Base-by-base conservation (phyloP, 2,797 vertebrate genomes). In the Danio jaintianensis region DNA sequence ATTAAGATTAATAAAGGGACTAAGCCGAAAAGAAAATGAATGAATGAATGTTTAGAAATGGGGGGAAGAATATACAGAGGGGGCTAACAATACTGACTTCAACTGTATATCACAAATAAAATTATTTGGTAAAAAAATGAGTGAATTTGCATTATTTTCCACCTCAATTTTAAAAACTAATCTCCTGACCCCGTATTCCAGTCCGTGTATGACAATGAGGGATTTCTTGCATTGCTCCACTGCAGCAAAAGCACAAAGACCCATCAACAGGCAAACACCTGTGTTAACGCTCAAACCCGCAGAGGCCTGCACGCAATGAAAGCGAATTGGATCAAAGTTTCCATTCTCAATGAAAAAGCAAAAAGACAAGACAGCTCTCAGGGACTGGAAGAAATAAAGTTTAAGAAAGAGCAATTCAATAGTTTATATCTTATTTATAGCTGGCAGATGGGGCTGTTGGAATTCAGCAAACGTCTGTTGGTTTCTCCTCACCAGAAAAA, bases 361-460 rank as follows among this genome's bases (percentile, higher is more conserved):
- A 75, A 59, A 43, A 67, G 29, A 79, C 75, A 20, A 16, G 66
- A 40, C 50, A 36, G 50, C 58, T 42, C 56, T 52, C n/a, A 64
- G 68, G 77, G 58, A 63, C 20, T 52, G n/a, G 4, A 6, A 47
- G 78, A 52, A 48, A 61, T 42, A 67, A 62, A 66, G 18, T 81
- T 82, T 16, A 40, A 53, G 63, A 58, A 59, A 75, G 9, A 68
- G 72, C 81, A 80, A 79, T 86, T 76, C 22, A 86, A 79, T 72
- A 72, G 40, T 73, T 66, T 80, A 66, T 73, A 64, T 72, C 78
- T 79, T 79, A 79, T 79, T 79, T 73, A 80, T 64, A 20, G 47
- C 48, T 71, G 48, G 50, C 40, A 63, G 40, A 20, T 48, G 3
- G 1, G 22, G 22, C 18, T 15, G 7, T 12, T 72, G 40, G 50